Base-by-base conservation (phyloP, 2,888 invertebrate species). In the Rhamphomyia laevipes region DNA sequence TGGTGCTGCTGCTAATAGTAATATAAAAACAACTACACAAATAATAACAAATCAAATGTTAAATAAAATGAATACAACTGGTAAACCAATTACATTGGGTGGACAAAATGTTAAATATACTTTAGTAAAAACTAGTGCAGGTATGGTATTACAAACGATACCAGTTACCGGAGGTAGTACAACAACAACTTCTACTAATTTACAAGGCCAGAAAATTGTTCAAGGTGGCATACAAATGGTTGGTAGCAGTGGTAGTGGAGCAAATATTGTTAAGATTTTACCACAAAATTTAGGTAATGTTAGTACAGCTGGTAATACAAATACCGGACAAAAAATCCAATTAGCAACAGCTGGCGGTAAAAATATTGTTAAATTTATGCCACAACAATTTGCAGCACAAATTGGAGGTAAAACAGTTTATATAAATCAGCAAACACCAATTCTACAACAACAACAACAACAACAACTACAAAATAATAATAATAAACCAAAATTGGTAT, bases 101-200 rank as follows among this genome's bases (percentile, higher is more conserved):
- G 44, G 44, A 4, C 44, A 31, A 44, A 44, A 42, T 42, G 42
- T 44, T n/a, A 35, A 33, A 44, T 42, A 42, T n/a, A 31, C 31
- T 17, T 30, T 44, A 18, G 31, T 44, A 18, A 44, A 44, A 16
- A 41, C 41, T 11, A 41, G 41, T 17, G n/a, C 44, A n/a, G 44
- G 44, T 9, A 44, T 44, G 35, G 31, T 35, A n/a, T 31, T 44
- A 17, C 30, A 44, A 44, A 31, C 33, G 4, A 23, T 42, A 15
- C 42, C 27, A 6, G 42, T 15, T 3, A 23, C 23, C 7, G 42
- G 12, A 2, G 17, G 12, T 43, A 5, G 30, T 13, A 17, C 43
- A 30, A 30, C 16, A 10, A 13, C 9, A 9, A 11, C 43, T 17
- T 3, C 10, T 9, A 10, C 11, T 17, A 38, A 38, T 38, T 17